Evolutionary conservation across 2,797 vertebrate genomes (phyloP).

Genomic region (Menidia menidia): DNA sequence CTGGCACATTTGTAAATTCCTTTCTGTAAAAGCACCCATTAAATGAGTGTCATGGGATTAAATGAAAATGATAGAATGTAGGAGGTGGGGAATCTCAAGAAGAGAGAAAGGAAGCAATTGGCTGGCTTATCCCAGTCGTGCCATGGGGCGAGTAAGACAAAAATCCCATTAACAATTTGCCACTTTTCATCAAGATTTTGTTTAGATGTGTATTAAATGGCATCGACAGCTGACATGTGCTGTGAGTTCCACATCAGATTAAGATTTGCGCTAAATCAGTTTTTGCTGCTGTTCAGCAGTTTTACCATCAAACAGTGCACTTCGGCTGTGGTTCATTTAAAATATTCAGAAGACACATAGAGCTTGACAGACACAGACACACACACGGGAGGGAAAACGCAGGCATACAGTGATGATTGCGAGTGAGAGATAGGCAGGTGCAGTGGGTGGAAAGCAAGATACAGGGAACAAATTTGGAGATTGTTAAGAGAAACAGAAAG

Average conservation of each 20-base stretch:
- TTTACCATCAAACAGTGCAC: conserved; percentile 20
- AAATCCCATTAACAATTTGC: neutral
- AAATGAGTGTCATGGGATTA: neutral
- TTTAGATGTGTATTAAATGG: conserved; percentile 2
- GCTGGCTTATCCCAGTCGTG: neutral
- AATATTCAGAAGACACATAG: conserved; percentile 39
- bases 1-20: neutral
- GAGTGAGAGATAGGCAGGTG: conserved; percentile 4
- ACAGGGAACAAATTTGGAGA: conserved; percentile 38
- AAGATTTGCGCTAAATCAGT: conserved; percentile 35
- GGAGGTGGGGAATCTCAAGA: too few relatives aligned
- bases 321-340: conserved; percentile 37
- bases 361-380: neutral
- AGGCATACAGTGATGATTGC: conserved; percentile 24
- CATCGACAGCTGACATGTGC: conserved; percentile 21
- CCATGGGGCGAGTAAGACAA: neutral
- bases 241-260: conserved; percentile 38
- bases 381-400: neutral
- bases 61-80: neutral
- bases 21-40: neutral
- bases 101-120: too few relatives aligned
- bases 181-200: neutral
- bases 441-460: conserved; percentile 26
- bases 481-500: conserved; percentile 35
- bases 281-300: conserved; percentile 57